Base-by-base conservation (phyloP, 1,140 invertebrate species). In the Saccostrea glomerata region DNA sequence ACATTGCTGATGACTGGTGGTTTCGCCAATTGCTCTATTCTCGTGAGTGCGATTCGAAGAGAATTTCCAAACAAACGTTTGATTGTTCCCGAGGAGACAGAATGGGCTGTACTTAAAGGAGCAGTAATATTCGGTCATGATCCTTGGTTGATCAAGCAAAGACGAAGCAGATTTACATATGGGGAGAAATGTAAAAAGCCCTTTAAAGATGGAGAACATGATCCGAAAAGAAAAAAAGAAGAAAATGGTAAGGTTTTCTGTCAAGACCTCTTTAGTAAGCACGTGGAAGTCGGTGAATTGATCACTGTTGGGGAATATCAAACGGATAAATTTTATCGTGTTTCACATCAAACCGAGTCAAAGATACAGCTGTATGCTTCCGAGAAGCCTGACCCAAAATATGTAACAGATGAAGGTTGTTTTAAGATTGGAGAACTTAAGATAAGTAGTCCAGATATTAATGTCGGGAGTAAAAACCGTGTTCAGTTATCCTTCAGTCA, bases 1-100 rank as follows among this genome's bases (percentile, higher is more conserved):
- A 66, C 47, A n/a, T 70, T 89, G 0, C n/a, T 90, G 0, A 89
- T 90, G 90, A 88, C 89, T n/a, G 90, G 90, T 55, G 90, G 90
- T 15, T 89, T 89, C 63, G 89, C 90, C 15, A 87, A 90, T 55
- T 90, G 86, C 11, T 77, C 86, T 20, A 60, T 89, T 4, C 56
- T 90, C 20, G 60, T 73, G 36, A 47, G 86, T 40, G 85, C 73
- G n/a, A 66, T 90, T 11, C 47, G 82, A 56, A 63, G 23, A 30
- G 82, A 66, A 13, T 89, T 89, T 54, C 60, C 88, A 56, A 36
- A 55, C 15, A 60, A 66, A 23, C 60, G 77, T 25, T 66, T 90
- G 17, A 87, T 90, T n/a, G 84, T 90, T 2, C 90, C 90, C 5
- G 36, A 82, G 6, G 88, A 89, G 25, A 84, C 90, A 11, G 88